phyloP scores from a whole-genome alignment of 2,113 vertebrate species.

The Felis chaus region DNA sequence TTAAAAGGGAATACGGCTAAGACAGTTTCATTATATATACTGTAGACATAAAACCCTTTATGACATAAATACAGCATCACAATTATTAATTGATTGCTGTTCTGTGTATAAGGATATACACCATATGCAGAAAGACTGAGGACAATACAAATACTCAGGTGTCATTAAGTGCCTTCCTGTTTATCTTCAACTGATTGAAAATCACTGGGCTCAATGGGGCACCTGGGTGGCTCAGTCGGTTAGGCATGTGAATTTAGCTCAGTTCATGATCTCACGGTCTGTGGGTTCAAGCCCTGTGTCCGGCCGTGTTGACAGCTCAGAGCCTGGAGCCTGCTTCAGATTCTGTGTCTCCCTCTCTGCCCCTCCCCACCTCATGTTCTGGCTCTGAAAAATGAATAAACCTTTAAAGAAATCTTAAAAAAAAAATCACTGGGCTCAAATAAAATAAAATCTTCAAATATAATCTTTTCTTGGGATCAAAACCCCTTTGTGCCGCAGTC shows the following conservation, averaged over 20 bases:
- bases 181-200: background rate
- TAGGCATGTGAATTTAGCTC: too few relatives aligned
- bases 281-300: too few relatives aligned
- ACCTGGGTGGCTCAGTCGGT: too few relatives aligned
- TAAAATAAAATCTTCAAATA: constrained; percentile 17
- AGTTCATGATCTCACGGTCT: too few relatives aligned
- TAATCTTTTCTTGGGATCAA: background rate
- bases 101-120: background rate
- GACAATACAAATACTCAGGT: background rate
- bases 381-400: too few relatives aligned
- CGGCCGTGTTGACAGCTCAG: too few relatives aligned
- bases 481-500: background rate
- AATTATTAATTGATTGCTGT: background rate
- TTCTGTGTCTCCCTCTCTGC: too few relatives aligned
- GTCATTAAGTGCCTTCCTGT: background rate
- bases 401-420: too few relatives aligned
- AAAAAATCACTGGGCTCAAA: background rate
- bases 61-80: background rate
- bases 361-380: too few relatives aligned
- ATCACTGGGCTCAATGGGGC: background rate
- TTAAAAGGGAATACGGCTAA: background rate
- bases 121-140: background rate
- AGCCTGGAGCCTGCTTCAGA: too few relatives aligned
- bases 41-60: background rate
- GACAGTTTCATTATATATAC: background rate